Percentiles rank a stretch among this genome's conserved stretches.
These are phyloP conservation scores for Alexandromys fortis DNA, from an alignment of 2,113 vertebrate genomes.

Conservation along the genomic window DNA sequence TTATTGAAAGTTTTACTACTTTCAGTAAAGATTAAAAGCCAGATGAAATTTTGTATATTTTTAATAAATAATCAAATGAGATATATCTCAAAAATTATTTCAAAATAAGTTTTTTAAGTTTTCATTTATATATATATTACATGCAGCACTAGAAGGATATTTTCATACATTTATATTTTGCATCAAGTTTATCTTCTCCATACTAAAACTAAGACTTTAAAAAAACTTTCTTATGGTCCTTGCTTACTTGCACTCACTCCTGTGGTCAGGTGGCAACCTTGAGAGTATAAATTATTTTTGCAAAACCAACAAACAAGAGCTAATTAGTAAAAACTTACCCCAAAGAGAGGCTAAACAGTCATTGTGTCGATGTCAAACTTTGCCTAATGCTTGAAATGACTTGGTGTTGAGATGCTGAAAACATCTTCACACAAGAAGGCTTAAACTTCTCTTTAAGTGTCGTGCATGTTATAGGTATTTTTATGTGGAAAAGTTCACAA, in stretches of 20 bases:
- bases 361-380: not conserved
- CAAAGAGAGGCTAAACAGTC: not conserved
- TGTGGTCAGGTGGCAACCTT: no score
- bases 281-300: not conserved
- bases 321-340: not conserved
- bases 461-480: not conserved
- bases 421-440: not conserved
- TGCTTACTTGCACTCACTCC: not conserved
- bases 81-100: not conserved
- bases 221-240: no score
- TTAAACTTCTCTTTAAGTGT: not conserved
- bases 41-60: not conserved
- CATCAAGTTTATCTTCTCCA: not conserved
- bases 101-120: slow-evolving; percentile 11
- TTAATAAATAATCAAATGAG: not conserved
- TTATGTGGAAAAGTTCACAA: not conserved
- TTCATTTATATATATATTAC: slow-evolving; percentile 31
- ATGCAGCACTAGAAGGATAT: not conserved
- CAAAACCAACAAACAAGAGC: not conserved
- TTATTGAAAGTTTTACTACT: slow-evolving; percentile 38
- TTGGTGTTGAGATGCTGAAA: not conserved
- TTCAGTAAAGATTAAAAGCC: slow-evolving; percentile 21
- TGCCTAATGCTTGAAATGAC: slow-evolving; percentile 14
- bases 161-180: not conserved
- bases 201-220: not conserved